phyloP scores from a whole-genome alignment of 2,888 invertebrate genomes.

The Dynastes hyllus region DNA sequence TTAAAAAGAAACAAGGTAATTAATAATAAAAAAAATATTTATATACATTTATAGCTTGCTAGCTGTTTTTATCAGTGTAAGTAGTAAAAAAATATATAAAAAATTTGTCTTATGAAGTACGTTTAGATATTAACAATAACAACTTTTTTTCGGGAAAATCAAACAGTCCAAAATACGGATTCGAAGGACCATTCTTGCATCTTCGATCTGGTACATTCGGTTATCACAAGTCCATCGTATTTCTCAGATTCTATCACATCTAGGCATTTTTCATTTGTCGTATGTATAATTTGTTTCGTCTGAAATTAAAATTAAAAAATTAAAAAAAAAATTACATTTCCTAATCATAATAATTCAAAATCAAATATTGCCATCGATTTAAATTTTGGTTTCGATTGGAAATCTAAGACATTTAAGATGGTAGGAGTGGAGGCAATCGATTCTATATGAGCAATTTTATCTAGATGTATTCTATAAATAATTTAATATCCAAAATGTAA shows the following conservation, averaged over 20 bases:
- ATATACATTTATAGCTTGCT: background rate
- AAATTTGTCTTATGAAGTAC: background rate
- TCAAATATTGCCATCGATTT: too few relatives aligned
- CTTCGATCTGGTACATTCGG: constrained; percentile 74
- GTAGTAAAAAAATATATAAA: constrained; percentile 11
- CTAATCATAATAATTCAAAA: too few relatives aligned
- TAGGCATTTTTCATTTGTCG: constrained; percentile 75
- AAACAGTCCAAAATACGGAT: constrained; percentile 77
- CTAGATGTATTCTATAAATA: too few relatives aligned
- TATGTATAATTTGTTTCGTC: constrained; percentile 73
- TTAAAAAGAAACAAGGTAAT: too few relatives aligned
- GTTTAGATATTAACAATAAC: too few relatives aligned
- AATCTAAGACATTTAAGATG: too few relatives aligned
- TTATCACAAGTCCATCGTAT: constrained; percentile 75
- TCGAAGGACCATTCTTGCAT: constrained; percentile 83
- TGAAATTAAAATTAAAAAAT: constrained; percentile 62
- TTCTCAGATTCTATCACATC: constrained; percentile 71
- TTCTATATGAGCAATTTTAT: too few relatives aligned
- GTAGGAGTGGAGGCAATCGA: too few relatives aligned
- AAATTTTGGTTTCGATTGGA: too few relatives aligned
- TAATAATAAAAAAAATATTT: background rate
- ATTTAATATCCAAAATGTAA: too few relatives aligned
- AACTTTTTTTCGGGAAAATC: too few relatives aligned
- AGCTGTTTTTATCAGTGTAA: background rate
- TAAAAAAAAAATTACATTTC: background rate